Evolutionary conservation across 2,888 invertebrate species (phyloP).

Genomic region (Cheilosia vulpina): DNA sequence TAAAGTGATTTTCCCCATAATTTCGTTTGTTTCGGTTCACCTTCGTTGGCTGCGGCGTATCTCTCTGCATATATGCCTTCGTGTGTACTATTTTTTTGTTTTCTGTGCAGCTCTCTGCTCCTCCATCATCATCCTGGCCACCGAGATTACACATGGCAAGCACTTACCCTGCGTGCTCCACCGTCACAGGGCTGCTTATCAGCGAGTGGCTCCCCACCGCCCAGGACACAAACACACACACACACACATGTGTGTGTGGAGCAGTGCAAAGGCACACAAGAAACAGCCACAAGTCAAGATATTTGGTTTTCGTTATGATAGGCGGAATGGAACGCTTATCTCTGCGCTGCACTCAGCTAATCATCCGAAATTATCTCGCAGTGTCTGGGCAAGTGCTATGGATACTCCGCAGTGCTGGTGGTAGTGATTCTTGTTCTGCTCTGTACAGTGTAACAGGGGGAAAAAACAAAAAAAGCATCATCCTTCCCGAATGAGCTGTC

Average conservation of each 20-base stretch:
- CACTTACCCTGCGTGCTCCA: constrained; percentile 67
- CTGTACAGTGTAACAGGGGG: not conserved
- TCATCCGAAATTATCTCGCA: constrained; percentile 77
- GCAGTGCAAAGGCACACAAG: constrained; percentile 42
- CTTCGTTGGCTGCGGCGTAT: constrained; percentile 54
- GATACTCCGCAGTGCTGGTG: constrained; percentile 65
- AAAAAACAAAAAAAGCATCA: constrained; percentile 18
- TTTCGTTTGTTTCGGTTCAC: constrained; percentile 74
- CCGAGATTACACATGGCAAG: constrained; percentile 69
- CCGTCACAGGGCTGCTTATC: constrained; percentile 54
- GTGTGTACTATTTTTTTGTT: constrained; percentile 18
- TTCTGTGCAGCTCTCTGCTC: constrained; percentile 24
- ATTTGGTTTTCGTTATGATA: constrained; percentile 77
- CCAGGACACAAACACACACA: constrained; percentile 16
- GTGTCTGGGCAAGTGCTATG: constrained; percentile 78
- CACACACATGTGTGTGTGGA: constrained; percentile 4
- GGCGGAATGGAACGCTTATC: constrained; percentile 78
- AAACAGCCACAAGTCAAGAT: constrained; percentile 76
- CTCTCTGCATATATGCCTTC: constrained; percentile 13
- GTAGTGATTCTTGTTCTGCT: constrained; percentile 9
- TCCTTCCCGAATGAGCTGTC: constrained; percentile 64
- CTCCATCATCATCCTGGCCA: constrained; percentile 67
- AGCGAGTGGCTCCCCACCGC: constrained; percentile 28
- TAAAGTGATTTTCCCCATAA: constrained; percentile 70
- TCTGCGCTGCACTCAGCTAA: constrained; percentile 78